Conservation (phyloP, 2,113 vertebrate species). For the Caranx ignobilis region DNA sequence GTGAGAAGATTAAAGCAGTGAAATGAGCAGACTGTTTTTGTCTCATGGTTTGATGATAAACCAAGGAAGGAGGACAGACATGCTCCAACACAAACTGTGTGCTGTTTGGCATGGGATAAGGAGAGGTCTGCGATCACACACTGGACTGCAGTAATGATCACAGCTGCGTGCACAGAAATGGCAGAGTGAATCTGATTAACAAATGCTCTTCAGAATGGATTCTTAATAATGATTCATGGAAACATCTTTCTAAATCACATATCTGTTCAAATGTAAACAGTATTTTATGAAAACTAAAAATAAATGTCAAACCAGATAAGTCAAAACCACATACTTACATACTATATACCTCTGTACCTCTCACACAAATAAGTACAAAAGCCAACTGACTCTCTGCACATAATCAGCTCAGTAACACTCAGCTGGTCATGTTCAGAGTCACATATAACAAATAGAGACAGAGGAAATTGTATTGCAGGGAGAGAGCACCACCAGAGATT, state of each 20-base stretch:
- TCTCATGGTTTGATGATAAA: slow-evolving; percentile 51
- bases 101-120: slow-evolving; percentile 29
- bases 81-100: slow-evolving; percentile 1
- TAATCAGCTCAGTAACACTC: slow-evolving; percentile 50
- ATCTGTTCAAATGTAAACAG: not conserved
- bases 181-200: slow-evolving; percentile 26
- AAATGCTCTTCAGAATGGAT: slow-evolving; percentile 12
- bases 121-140: slow-evolving; percentile 48
- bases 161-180: slow-evolving; percentile 38
- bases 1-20: slow-evolving; percentile 55
- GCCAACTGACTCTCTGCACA: slow-evolving; percentile 22
- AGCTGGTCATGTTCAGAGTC: slow-evolving; percentile 25
- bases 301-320: not conserved
- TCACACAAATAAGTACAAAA: slow-evolving; percentile 8
- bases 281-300: not conserved
- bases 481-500: slow-evolving; percentile 51
- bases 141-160: slow-evolving; percentile 55
- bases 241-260: not conserved
- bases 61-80: slow-evolving; percentile 29
- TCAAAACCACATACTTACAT: not conserved
- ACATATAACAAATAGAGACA: slow-evolving; percentile 20
- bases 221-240: not conserved
- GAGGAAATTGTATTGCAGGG: slow-evolving; percentile 33
- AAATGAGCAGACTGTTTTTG: slow-evolving; percentile 44
- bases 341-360: slow-evolving; percentile 2